Evolutionary conservation across 1,140 invertebrate species (phyloP), one percentile per base, ranked within the genome.

Genomic region (Plectus sambesii): DNA sequence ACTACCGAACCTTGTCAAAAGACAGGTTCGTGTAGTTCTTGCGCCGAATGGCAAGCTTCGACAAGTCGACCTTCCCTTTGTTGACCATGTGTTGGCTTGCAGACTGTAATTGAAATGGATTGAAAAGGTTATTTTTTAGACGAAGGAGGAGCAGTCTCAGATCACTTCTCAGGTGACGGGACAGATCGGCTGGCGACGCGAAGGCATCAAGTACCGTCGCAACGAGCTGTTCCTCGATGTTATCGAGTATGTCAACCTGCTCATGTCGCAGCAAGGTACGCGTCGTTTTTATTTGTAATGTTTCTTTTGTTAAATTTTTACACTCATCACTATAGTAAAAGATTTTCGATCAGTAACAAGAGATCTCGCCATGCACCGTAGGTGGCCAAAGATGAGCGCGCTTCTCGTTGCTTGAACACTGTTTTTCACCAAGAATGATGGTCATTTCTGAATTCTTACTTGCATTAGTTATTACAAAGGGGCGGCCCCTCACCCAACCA

Each of bases 181-280:
- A 0, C 92, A 97, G 74, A 99, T 99, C 62, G 93, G 94, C n/a
- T 99, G 94, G 94, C 77, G 94, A 58, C 77, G 93, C 33, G 94
- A 99, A 75, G 93, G 93, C 17, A 99, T 99, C 53, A 99, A 99
- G 72, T 99, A 99, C 69, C 77, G 94, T 24, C 78, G 93, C 39
- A 99, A 99, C 72, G 94, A 99, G 72, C 74, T 99, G 3, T 99
- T 99, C 77, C 74, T 99, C 2, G 94, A 99, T 77, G 94, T 99
- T 2, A 75, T 99, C 42, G 94, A 99, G 73, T 97, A 93, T 75
- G 92, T 98, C 12, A 99, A 99, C 75, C 74, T 99, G 36, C 77
- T 99, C 19, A 99, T 99, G 93, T 97, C 90, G 40, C 90, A 93
- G 5, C 94, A 99, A 80, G 93, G 84, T 84, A 70, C 55, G 51